phyloP scores from a whole-genome alignment of 2,888 invertebrate species.

The Amorpha juglandis region DNA sequence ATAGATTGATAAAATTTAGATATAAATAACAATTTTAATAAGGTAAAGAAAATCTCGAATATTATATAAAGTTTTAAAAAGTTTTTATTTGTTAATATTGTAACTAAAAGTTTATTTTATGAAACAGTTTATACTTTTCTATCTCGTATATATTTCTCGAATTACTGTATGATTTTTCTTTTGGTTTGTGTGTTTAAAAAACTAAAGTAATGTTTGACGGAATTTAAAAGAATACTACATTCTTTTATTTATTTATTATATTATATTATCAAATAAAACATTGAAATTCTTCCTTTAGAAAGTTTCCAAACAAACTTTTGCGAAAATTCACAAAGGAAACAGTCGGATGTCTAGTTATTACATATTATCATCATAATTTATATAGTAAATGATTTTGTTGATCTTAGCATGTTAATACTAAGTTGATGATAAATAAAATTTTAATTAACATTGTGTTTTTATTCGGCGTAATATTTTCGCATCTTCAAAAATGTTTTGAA shows the following conservation, averaged over 20 bases:
- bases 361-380: not conserved
- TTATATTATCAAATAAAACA: too few relatives aligned
- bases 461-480: not conserved
- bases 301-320: not conserved
- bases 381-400: not conserved
- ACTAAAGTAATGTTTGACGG: not conserved
- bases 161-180: not conserved
- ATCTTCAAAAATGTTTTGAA: not conserved
- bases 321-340: not conserved
- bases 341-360: not conserved
- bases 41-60: not conserved
- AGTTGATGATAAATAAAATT: constrained; percentile 19
- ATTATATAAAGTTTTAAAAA: not conserved
- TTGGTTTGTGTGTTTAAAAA: not conserved
- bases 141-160: not conserved
- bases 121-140: not conserved
- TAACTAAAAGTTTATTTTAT: not conserved
- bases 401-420: constrained; percentile 21
- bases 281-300: not conserved
- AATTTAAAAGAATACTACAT: not conserved
- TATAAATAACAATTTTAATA: not conserved
- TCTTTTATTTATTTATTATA: not conserved
- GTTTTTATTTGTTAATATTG: not conserved
- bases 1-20: not conserved
- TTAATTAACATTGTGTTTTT: constrained; percentile 1